Base-by-base conservation (phyloP, 2,797 vertebrate species). In the Trachurus trachurus region DNA sequence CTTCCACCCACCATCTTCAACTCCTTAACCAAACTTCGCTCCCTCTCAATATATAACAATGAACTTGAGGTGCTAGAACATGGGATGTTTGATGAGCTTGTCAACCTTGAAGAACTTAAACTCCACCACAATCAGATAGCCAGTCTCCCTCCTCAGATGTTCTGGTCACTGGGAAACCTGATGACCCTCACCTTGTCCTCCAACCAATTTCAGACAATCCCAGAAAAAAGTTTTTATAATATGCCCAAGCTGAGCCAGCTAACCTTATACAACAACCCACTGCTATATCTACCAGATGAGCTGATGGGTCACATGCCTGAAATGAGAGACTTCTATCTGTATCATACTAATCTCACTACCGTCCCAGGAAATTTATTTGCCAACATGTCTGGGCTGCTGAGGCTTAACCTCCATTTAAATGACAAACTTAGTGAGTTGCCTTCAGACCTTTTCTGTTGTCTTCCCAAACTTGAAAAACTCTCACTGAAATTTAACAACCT, bases 241-340 rank as follows among this genome's bases (percentile, higher is more conserved):
- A 89, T 95, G 88, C 95, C 86, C 17, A 84, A 89, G 39, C 66
- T 98, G 57, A 92, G 39, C 13, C 85, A 88, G 70, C 76, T 98
- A 68, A 96, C 94, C 10, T 80, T 98, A 62, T 96, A 92, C 76
- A 92, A 92, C 0, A 99, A 98, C 83, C 97, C 97, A 0, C 82
- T 98, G 12, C 69, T 93, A 54, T 90, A 73, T 63, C 92, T 98
- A 29, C 97, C 97, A 1, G 88, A 92, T 31, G 79, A 96, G 39
- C 71, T 98, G 22, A 97, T 98, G 89, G 97, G 97, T 45, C 89
- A 95, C 86, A 96, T 96, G 96, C 94, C 92, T 3, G 72, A 89
- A 22, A 95, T 99, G 6, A 80, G 1, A 56, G 92, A 91, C 12
- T 92, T 98, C 42, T 95, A 96, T 93, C 87, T 98, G 59, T 96